These are phyloP conservation scores for Synaphobranchus kaupii DNA, from an alignment of 2,797 vertebrate species.

Conservation along the genomic window DNA sequence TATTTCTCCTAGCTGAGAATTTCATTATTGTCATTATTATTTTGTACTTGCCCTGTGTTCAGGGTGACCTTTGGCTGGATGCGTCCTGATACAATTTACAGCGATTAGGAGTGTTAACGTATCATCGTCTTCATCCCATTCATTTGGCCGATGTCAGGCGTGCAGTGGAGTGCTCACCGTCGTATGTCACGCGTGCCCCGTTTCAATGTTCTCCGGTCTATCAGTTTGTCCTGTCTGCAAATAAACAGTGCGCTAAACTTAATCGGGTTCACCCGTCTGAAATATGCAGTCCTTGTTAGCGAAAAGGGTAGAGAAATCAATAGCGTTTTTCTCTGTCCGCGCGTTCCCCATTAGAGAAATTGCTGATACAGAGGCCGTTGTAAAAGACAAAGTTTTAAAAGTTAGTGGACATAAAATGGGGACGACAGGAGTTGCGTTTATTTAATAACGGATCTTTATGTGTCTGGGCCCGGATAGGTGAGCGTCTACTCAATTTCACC, in stretches of 20 bases:
- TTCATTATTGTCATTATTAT: background rate
- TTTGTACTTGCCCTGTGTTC: background rate
- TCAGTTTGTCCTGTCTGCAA: constrained; percentile 11
- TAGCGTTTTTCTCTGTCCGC: constrained; percentile 29
- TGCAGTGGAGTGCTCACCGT: background rate
- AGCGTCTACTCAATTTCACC: constrained; percentile 23
- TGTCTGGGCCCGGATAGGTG: constrained; percentile 25
- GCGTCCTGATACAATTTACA: background rate
- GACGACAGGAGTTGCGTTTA: constrained; percentile 27
- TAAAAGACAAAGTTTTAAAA: constrained; percentile 37
- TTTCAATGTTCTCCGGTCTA: constrained; percentile 13
- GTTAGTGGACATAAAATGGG: constrained; percentile 25
- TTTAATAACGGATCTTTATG: constrained; percentile 41
- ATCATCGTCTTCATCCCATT: constrained; percentile 49
- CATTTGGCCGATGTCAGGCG: background rate
- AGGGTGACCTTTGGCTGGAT: background rate
- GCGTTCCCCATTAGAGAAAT: constrained; percentile 20
- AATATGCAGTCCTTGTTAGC: constrained; percentile 24
- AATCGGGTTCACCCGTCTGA: constrained; percentile 23
- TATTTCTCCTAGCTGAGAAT: background rate
- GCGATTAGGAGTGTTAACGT: constrained; percentile 40
- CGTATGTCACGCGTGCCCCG: constrained; percentile 19
- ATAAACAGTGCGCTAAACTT: constrained; percentile 20
- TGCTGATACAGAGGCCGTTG: constrained; percentile 7
- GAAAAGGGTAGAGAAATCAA: constrained; percentile 28